Conservation (phyloP, 2,888 invertebrate species). For the Sinodicranocentrus sp. region DNA sequence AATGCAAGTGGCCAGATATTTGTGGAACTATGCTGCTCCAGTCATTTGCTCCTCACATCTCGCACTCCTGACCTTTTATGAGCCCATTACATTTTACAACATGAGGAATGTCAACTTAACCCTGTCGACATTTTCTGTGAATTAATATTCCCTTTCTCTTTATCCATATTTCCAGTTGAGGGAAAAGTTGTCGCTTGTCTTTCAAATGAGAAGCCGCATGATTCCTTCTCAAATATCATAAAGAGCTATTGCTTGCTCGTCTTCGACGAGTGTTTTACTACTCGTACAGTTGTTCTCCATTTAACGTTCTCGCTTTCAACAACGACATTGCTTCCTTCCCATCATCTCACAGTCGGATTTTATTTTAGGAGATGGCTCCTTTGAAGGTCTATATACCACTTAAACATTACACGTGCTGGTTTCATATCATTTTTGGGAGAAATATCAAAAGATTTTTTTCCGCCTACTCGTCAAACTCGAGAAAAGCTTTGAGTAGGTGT, state of each 20-base stretch:
- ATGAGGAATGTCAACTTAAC: conserved; percentile 69
- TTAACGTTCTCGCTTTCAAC: conserved; percentile 18
- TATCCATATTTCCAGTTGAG: conserved; percentile 11
- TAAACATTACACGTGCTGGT: background rate
- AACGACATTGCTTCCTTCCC: conserved; percentile 35
- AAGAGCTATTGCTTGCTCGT: conserved; percentile 19
- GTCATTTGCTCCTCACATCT: conserved; percentile 51
- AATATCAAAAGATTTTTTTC: too few species aligned
- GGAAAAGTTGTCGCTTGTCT: conserved; percentile 38
- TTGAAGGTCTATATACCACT: background rate
- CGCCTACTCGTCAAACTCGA: too few species aligned
- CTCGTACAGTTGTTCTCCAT: too few species aligned
- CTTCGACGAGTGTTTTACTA: background rate
- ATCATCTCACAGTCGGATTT: conserved; percentile 23
- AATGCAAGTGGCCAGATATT: too few species aligned
- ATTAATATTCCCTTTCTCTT: conserved; percentile 56
- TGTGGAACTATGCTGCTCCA: conserved; percentile 3
- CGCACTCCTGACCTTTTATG: conserved; percentile 74
- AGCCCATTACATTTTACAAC: conserved; percentile 74
- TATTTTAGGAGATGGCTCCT: background rate
- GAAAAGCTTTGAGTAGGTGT: too few species aligned
- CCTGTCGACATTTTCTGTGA: conserved; percentile 62
- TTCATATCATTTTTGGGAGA: too few species aligned
- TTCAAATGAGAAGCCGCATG: conserved; percentile 38
- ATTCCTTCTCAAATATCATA: conserved; percentile 24